These are phyloP conservation scores for Alentia gelatinosa DNA, from an alignment of 2,888 invertebrate genomes.

Conservation along the genomic window DNA sequence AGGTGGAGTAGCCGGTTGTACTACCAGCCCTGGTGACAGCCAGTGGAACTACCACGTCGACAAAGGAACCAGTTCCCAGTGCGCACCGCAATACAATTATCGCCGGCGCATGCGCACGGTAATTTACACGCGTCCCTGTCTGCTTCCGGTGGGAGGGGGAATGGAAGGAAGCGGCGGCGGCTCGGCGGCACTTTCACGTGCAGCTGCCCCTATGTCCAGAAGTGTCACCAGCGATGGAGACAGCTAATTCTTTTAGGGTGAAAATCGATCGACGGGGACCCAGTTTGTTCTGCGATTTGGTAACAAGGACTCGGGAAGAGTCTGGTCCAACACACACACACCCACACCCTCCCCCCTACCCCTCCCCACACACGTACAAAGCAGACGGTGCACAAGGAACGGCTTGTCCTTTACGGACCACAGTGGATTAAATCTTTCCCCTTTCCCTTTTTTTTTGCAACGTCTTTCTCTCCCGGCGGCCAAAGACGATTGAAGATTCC, in stretches of 20 bases:
- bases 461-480: not conserved
- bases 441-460: not conserved
- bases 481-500: not conserved
- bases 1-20: no score
- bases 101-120: not conserved
- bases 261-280: not conserved
- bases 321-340: not conserved
- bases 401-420: not conserved
- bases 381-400: not conserved
- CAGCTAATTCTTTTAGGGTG: slow-evolving; percentile 10
- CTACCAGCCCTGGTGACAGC: no score
- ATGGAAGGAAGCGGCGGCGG: not conserved
- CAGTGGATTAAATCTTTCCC: not conserved
- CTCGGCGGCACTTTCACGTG: not conserved
- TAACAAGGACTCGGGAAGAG: not conserved
- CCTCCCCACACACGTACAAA: not conserved
- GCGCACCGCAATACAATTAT: slow-evolving; percentile 13
- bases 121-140: not conserved
- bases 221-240: not conserved
- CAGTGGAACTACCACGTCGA: no score
- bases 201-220: not conserved
- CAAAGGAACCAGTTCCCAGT: not conserved
- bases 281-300: not conserved
- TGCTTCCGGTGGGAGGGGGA: not conserved
- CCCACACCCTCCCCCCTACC: not conserved